Evolutionary conservation across 2,113 vertebrate species (phyloP).

Genomic region (Eonycteris spelaea): DNA sequence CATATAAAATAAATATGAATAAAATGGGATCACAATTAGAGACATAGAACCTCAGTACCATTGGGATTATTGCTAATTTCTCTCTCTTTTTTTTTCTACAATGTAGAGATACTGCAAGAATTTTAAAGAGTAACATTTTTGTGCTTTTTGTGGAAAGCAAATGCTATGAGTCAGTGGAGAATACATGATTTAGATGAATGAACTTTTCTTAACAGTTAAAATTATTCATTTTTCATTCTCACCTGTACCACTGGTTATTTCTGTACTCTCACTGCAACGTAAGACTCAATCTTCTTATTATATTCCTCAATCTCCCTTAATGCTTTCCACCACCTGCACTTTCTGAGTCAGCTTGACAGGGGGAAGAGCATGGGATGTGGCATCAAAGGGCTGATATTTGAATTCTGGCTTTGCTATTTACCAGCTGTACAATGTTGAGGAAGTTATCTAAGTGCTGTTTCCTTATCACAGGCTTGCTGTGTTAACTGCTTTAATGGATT

Average conservation of each 20-base stretch:
- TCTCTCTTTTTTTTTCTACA: background rate
- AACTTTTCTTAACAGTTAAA: slow-evolving; percentile 58
- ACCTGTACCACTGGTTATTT: background rate
- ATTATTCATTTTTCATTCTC: slow-evolving; percentile 42
- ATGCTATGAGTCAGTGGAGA: slow-evolving; percentile 19
- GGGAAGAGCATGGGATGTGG: background rate
- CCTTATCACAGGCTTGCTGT: background rate
- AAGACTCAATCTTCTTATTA: slow-evolving; percentile 14
- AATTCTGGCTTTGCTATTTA: background rate
- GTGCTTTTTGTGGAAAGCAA: background rate
- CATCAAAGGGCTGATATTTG: background rate
- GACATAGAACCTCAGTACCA: background rate
- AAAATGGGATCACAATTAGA: background rate
- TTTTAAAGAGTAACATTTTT: slow-evolving; percentile 7
- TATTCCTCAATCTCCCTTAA: background rate
- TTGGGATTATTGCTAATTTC: background rate
- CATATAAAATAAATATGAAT: background rate
- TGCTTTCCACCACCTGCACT: background rate
- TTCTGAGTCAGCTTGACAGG: background rate
- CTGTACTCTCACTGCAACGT: background rate
- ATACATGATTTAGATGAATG: slow-evolving; percentile 45
- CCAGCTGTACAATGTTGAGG: background rate
- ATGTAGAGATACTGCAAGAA: background rate
- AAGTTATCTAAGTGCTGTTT: background rate
- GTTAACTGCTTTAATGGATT: background rate